A percentile compares a stretch with the other conserved stretches of the same genome.
phyloP scores from a whole-genome alignment of 2,113 vertebrate genomes.

The Taxidea taxus region DNA sequence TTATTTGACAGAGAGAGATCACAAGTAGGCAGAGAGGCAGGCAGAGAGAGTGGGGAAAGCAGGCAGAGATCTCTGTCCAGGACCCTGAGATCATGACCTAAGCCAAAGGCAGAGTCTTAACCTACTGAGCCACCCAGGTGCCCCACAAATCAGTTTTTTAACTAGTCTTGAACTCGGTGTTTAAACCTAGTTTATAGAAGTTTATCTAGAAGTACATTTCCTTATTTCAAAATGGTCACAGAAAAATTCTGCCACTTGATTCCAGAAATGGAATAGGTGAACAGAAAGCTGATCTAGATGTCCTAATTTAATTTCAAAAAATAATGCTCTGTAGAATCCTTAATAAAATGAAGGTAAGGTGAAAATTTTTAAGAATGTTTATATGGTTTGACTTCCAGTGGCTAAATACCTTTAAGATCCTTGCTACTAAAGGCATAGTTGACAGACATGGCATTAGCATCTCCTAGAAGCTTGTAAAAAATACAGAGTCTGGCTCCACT shows the following conservation, averaged over 20 bases:
- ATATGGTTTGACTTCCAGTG: not conserved
- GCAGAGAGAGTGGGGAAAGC: too few relatives aligned
- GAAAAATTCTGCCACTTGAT: not conserved
- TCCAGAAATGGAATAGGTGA: not conserved
- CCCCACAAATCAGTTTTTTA: not conserved
- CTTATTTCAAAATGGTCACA: not conserved
- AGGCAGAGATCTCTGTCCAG: too few relatives aligned
- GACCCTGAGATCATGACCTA: too few relatives aligned
- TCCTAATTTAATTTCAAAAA: not conserved
- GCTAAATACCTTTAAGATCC: not conserved
- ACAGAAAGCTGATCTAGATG: not conserved
- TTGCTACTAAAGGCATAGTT: not conserved
- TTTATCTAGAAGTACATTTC: not conserved
- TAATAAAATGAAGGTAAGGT: not conserved
- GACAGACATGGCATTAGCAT: not conserved
- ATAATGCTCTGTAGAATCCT: not conserved
- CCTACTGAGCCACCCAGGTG: too few relatives aligned
- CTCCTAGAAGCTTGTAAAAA: not conserved
- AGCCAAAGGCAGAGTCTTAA: too few relatives aligned
- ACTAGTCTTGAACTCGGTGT: not conserved
- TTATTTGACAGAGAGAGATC: too few relatives aligned
- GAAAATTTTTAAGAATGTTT: not conserved
- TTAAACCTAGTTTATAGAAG: not conserved
- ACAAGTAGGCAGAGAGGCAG: too few relatives aligned
- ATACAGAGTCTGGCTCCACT: not conserved